phyloP scores from a whole-genome alignment of 2,113 vertebrate species.

The cat (Felis catus) region DNA sequence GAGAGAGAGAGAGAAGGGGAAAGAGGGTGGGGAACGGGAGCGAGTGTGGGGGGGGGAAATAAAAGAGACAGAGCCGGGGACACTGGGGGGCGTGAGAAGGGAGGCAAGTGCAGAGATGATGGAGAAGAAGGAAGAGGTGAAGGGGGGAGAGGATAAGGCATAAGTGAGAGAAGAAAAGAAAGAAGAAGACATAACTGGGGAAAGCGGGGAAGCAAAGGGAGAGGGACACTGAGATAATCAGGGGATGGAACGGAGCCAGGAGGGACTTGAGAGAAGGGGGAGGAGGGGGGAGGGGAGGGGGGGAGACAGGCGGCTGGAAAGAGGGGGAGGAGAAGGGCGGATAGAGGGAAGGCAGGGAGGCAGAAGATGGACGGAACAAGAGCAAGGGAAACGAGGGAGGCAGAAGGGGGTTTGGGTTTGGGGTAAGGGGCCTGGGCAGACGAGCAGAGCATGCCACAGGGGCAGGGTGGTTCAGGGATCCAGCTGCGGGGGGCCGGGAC shows the following conservation, averaged over 20 bases:
- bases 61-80: too few relatives aligned
- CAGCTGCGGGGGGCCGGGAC: too few relatives aligned
- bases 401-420: fast-evolving
- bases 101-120: too few relatives aligned
- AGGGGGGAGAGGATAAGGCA: not conserved
- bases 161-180: not conserved
- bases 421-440: not conserved
- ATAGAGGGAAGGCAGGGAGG: not conserved
- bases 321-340: not conserved
- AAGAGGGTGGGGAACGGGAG: not conserved
- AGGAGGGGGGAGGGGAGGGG: not conserved
- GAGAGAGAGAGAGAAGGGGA: not conserved
- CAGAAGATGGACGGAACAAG: not conserved
- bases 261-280: not conserved
- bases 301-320: not conserved
- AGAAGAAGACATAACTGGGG: not conserved
- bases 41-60: too few relatives aligned
- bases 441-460: not conserved
- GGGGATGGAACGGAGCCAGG: not conserved
- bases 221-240: not conserved
- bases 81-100: not conserved
- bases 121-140: not conserved
- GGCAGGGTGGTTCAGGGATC: not conserved
- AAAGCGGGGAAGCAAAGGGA: not conserved
- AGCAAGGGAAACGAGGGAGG: not conserved